Percentiles rank a stretch among this genome's conserved stretches.
Conservation (phyloP, 2,888 invertebrate species). For the Lycaena phlaeas region DNA sequence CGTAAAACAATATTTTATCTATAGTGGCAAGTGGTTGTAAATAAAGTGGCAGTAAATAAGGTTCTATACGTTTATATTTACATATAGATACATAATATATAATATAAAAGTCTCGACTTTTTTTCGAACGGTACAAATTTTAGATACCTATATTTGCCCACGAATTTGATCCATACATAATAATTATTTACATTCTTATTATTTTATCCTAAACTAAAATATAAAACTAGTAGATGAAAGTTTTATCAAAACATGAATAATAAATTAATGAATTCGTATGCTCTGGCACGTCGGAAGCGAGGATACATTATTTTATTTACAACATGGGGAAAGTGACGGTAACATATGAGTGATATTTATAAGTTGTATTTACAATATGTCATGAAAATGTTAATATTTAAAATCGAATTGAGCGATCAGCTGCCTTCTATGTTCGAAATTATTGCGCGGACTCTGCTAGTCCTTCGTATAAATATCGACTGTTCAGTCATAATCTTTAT, state of each 20-base stretch:
- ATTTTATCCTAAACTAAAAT: conserved; percentile 48
- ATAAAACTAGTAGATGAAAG: conserved; percentile 62
- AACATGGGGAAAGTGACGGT: conserved; percentile 10
- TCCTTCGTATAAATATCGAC: background rate
- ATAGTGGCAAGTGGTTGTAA: too few relatives aligned
- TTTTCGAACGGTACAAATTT: background rate
- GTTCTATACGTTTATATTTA: too few relatives aligned
- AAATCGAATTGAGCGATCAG: conserved; percentile 38
- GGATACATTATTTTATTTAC: conserved; percentile 21
- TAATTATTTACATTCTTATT: conserved; percentile 65
- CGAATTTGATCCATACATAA: conserved; percentile 23
- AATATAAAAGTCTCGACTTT: too few relatives aligned
- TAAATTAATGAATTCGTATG: conserved; percentile 68
- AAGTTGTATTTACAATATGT: conserved; percentile 10
- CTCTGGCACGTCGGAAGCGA: conserved; percentile 45
- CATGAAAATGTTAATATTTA: conserved; percentile 11
- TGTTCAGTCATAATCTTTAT: too few relatives aligned
- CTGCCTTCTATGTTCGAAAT: conserved; percentile 46
- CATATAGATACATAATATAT: too few relatives aligned
- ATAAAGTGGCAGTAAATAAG: too few relatives aligned
- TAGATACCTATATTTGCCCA: conserved; percentile 14
- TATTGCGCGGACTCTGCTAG: conserved; percentile 46
- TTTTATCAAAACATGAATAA: conserved; percentile 56
- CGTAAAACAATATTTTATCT: too few relatives aligned
- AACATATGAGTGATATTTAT: conserved; percentile 2